Evolutionary conservation across 2,113 vertebrate species (phyloP).

Genomic region (Lota lota): DNA sequence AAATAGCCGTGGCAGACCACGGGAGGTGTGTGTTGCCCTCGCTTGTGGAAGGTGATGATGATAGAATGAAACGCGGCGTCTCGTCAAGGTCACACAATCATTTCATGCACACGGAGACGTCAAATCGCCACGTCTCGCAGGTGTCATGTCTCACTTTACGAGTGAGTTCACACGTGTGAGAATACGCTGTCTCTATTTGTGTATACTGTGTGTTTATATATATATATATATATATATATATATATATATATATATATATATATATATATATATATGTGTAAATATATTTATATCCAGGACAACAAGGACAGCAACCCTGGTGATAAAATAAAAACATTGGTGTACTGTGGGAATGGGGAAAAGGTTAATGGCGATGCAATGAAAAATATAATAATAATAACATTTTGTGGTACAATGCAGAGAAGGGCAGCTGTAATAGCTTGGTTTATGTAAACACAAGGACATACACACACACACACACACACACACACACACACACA

Average conservation of each 20-base stretch:
- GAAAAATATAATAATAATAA: not conserved
- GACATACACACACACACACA: not conserved
- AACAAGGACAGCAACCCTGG: no score
- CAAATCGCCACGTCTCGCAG: conserved; percentile 32
- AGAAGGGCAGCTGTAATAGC: not conserved
- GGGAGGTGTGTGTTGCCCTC: not conserved
- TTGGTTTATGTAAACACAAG: not conserved
- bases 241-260: no score
- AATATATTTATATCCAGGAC: not conserved
- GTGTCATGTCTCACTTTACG: conserved; percentile 24
- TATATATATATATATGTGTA: not conserved
- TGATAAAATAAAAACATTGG: no score
- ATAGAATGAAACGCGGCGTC: no score
- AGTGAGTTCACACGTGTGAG: conserved; percentile 29
- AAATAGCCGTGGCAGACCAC: no score
- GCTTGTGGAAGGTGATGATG: not conserved
- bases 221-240: no score
- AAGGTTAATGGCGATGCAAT: conserved; percentile 5
- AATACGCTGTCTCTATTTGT: conserved; percentile 22
- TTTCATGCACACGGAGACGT: conserved; percentile 24
- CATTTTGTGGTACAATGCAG: not conserved
- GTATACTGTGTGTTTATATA: conserved; percentile 22
- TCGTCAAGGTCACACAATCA: conserved; percentile 44
- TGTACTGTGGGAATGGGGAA: not conserved
- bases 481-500: not conserved